Evolutionary conservation across 2,888 invertebrate species (phyloP), one percentile per base, ranked within the genome.

Genomic region (Cepaea hortensis): DNA sequence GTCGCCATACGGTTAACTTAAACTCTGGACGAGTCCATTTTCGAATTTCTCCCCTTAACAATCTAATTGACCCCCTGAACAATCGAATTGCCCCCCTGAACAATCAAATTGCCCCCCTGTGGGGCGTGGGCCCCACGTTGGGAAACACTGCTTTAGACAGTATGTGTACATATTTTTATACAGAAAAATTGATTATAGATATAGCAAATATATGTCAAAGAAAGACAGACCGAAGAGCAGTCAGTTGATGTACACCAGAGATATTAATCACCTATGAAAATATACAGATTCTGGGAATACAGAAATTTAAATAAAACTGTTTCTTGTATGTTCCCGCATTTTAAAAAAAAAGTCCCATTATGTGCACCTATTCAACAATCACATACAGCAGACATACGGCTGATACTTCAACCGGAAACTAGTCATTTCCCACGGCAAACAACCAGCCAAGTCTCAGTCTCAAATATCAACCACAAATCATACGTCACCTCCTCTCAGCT

Each of bases 401-500:
- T n/a, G 77, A 77, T 77, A 55, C 55, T 55, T 55, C 50, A 23
- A 11, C 1, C 9, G n/a, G 55, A 62, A 9, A 79, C 62, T 23
- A 79, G 62, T 62, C 3, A 3, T 35, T 61, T 79, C 62, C 55
- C 15, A n/a, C 23, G 13, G 23, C 18, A 15, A 62, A 35, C 61
- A 79, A 79, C 23, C 55, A 55, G 7, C 68, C 77, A 79, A 15
- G 62, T 62, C 62, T 62, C 35, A 35, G 46, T 35, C 18, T 79
- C 35, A 79, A 61, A 79, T 61, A 55, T 20, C 61, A 75, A 75
- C 18, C 6, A 84, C 6, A 73, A 76, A 50, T n/a, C 35, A 18
- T 23, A 76, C 61, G 23, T 20, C n/a, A 72, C 15, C n/a, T n/a
- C 23, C 15, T 85, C 81, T 88, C 88, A 88, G 83, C 88, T 88